Conservation (phyloP, 2,888 invertebrate genomes). For the Acleris cristana region DNA sequence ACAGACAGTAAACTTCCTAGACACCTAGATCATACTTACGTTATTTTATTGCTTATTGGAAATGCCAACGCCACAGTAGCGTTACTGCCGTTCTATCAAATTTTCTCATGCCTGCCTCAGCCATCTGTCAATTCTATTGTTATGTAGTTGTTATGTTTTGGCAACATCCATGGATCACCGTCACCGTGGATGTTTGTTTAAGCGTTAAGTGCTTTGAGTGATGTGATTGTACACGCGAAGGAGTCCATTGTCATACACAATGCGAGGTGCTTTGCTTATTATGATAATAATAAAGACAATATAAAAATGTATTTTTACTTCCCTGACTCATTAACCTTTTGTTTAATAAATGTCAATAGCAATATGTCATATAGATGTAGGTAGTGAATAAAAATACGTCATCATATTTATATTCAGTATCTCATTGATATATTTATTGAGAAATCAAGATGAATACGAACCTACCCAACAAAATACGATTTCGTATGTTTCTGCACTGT, state of each 20-base stretch:
- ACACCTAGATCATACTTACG: background rate
- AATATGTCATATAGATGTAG: background rate
- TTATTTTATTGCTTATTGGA: background rate
- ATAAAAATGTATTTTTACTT: background rate
- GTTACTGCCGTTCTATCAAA: background rate
- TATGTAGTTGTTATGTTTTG: background rate
- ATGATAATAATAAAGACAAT: slow-evolving; percentile 9
- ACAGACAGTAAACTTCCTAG: background rate
- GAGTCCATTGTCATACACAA: background rate
- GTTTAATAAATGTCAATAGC: background rate
- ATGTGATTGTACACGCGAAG: background rate
- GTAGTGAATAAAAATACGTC: too few species aligned
- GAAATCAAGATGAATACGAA: too few species aligned
- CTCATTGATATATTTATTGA: too few species aligned
- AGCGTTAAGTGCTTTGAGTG: background rate
- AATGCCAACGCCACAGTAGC: background rate
- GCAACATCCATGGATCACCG: slow-evolving; percentile 2
- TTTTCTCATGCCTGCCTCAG: background rate
- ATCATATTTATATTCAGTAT: too few species aligned
- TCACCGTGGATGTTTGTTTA: background rate
- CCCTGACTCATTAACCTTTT: slow-evolving; percentile 10
- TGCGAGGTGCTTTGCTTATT: background rate
- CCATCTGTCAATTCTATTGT: slow-evolving; percentile 4
- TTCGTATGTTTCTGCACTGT: too few species aligned
- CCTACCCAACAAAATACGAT: too few species aligned